Base-by-base conservation (phyloP, 2,888 invertebrate genomes). In the Drosophila greeni region DNA sequence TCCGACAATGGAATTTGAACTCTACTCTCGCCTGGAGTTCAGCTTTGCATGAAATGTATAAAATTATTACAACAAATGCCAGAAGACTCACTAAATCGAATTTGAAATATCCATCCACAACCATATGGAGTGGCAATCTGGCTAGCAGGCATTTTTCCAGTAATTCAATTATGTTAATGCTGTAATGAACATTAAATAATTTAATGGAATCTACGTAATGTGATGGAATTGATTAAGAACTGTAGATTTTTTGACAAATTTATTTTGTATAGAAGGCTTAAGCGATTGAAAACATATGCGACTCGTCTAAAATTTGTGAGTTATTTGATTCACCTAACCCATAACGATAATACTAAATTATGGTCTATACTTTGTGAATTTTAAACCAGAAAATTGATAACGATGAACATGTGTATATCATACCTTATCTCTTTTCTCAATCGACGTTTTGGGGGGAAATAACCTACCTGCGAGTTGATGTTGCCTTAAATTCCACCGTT, bases 1-100 rank as follows among this genome's bases (percentile, higher is more conserved):
- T 67, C 49, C 37, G 40, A 47, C 66, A 60, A 43, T 66, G 62
- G 54, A 66, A 64, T 64, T 37, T 33, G 18, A 45, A 45, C 66
- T 62, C 36, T 16, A 66, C 43, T 53, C 24, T 29, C 3, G 45
- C 45, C 18, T 2, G 45, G 31, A 62, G 42, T 26, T 62, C 42
- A 43, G 66, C 36, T 36, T 31, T 24, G 42, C 66, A 24, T 52
- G 53, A 65, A 62, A 65, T 52, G 53, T 37, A 31, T 43, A 52
- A 65, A 52, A 62, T 65, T 43, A 62, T 65, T 24, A 43, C 36
- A 62, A 29, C 26, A 36, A 43, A 65, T 42, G 40, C 53, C 66
- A 31, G 62, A 43, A 43, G 34, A 29, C 34, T 23, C 42, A 40
- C 31, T 18, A 24, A 61, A 61, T 61, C 61, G 66, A 62, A 52